phyloP scores from a whole-genome alignment of 2,888 invertebrate species.

The Mystacides longicornis region DNA sequence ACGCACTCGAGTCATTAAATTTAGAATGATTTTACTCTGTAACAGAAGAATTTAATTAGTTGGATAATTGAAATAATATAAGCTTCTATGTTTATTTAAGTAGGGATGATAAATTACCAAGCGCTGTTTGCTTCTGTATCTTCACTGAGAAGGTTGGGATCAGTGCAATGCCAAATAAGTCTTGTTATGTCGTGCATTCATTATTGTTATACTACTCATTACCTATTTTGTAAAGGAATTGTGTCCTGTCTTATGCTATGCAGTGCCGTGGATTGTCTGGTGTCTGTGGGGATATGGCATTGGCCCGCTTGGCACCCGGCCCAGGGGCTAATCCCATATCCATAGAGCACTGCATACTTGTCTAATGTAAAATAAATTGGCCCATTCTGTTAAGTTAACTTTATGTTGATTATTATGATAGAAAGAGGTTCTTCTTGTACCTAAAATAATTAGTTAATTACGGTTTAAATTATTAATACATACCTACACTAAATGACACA shows the following conservation, averaged over 20 bases:
- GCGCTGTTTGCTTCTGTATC: background rate
- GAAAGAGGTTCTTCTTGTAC: constrained; percentile 43
- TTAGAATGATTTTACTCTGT: constrained; percentile 2
- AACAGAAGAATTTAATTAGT: constrained; percentile 6
- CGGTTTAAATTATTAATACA: constrained; percentile 52
- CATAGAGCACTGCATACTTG: background rate
- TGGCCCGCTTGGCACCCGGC: background rate
- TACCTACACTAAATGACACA: no score
- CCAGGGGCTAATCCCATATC: background rate
- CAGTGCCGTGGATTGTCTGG: no score
- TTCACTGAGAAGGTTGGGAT: no score
- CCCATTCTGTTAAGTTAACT: constrained; percentile 30
- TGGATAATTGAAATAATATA: background rate
- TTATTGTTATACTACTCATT: background rate
- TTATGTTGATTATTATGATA: constrained; percentile 50
- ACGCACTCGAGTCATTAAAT: background rate
- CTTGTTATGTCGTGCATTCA: background rate
- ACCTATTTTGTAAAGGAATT: no score
- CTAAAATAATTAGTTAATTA: constrained; percentile 50
- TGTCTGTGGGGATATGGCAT: no score
- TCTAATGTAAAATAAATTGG: background rate
- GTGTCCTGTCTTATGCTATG: no score
- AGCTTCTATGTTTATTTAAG: background rate
- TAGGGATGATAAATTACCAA: background rate
- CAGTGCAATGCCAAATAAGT: background rate